phyloP scores from a whole-genome alignment of 2,113 vertebrate species.

The Astatoreochromis straeleni region DNA sequence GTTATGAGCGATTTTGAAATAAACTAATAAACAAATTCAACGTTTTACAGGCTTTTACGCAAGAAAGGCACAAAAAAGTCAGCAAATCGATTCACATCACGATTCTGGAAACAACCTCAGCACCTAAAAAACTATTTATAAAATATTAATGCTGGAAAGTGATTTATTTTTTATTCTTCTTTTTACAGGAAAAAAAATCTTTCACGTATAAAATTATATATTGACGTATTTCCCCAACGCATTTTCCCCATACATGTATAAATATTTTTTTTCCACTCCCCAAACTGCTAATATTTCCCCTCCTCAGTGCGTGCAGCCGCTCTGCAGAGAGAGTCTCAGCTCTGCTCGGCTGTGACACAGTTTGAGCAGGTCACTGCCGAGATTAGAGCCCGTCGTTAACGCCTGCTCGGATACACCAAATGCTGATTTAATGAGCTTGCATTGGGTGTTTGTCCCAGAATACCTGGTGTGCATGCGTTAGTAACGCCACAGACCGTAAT shows the following conservation, averaged over 20 bases:
- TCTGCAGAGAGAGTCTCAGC: background rate
- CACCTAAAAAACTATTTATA: background rate
- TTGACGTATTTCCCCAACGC: background rate
- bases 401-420: conserved; percentile 53
- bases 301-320: background rate
- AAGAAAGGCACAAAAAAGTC: background rate
- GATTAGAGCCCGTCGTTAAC: conserved; percentile 64
- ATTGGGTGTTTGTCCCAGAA: conserved; percentile 58
- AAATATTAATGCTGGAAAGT: background rate
- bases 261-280: background rate
- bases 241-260: background rate
- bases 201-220: background rate
- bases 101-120: background rate
- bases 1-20: background rate
- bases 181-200: background rate
- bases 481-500: conserved; percentile 44
- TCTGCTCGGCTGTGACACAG: conserved; percentile 33
- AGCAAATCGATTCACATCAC: background rate
- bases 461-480: conserved; percentile 59
- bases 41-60: background rate
- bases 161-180: background rate
- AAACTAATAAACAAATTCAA: background rate
- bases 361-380: conserved; percentile 43
- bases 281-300: background rate
- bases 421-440: conserved; percentile 67